phyloP scores from a whole-genome alignment of 2,113 vertebrate species.

The Melospiza melodia region DNA sequence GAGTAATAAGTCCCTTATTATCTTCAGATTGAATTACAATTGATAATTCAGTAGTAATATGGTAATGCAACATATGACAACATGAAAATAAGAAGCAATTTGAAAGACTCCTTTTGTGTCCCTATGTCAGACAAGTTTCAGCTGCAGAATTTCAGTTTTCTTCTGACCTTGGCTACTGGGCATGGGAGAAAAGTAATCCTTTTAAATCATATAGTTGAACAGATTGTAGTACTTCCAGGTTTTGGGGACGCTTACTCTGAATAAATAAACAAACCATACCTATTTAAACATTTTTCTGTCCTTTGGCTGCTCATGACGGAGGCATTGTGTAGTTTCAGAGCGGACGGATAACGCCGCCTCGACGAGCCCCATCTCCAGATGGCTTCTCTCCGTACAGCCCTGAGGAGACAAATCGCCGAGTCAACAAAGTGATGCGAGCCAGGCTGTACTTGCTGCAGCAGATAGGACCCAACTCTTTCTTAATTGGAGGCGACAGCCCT shows the following conservation, averaged over 20 bases:
- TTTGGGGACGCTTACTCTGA: background rate
- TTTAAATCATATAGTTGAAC: background rate
- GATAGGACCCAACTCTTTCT: constrained; percentile 89
- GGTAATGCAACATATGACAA: background rate
- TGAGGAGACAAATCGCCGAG: constrained; percentile 86
- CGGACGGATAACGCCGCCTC: constrained; percentile 85
- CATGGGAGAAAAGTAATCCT: background rate
- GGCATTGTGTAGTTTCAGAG: constrained; percentile 81
- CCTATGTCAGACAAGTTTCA: background rate
- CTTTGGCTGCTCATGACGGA: background rate
- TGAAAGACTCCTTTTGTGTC: background rate
- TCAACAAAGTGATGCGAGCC: constrained; percentile 91
- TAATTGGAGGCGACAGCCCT: constrained; percentile 89
- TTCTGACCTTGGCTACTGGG: background rate
- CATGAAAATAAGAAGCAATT: background rate
- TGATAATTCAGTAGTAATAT: background rate
- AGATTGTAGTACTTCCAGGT: background rate
- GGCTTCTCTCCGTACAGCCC: constrained; percentile 90
- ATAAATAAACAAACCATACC: background rate
- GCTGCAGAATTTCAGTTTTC: background rate
- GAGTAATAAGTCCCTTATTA: background rate
- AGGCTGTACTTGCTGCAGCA: constrained; percentile 88
- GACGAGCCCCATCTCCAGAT: constrained; percentile 88
- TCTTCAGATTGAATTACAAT: background rate
- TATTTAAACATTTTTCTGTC: background rate